Base-by-base conservation (phyloP, 2,888 invertebrate genomes). In the Lacanobia oleracea region DNA sequence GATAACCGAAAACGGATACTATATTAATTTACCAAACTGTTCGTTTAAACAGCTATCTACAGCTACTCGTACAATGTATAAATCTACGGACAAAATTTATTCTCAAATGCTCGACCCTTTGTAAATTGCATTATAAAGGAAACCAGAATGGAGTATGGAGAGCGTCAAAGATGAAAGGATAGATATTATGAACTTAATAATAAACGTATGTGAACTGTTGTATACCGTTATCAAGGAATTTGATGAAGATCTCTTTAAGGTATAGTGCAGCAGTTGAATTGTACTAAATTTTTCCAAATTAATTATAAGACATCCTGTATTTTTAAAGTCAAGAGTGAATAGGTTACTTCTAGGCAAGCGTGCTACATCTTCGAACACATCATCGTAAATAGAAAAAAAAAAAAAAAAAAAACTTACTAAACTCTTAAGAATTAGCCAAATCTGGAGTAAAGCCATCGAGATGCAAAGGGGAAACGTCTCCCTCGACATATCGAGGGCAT, bases 141-240 rank as follows among this genome's bases (percentile, higher is more conserved):
- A 64, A 64, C 59, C 64, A 76, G 60, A 64, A 16, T 21, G 37
- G 51, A 57, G 48, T 43, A 59, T 54, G 79, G 64, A 27, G 33
- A 73, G 37, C 45, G 18, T 76, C 60, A 79, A 33, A 60, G 48
- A 79, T 79, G 79, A 79, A 59, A 75, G 33, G 48, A 1, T 14
- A 18, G 27, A 16, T 62, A 62, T 18, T 57, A 57, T 27, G n/a
- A 40, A 71, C 48, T n/a, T 60, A 63, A 21, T 64, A 50, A 59
- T 72, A 53, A 72, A 79, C 72, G n/a, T 62, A 50, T 56, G 66
- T 51, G 37, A 51, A 33, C 21, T 23, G 23, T 12, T 48, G 37
- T 12, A 23, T 33, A 23, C 9, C 0, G 33, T 66, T 8, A 23
- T 23, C 43, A 72, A 14, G 7, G 0, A 73, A 43, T 60, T 27